Evolutionary conservation across 2,888 invertebrate species (phyloP).

Genomic region (Graphium colonna): DNA sequence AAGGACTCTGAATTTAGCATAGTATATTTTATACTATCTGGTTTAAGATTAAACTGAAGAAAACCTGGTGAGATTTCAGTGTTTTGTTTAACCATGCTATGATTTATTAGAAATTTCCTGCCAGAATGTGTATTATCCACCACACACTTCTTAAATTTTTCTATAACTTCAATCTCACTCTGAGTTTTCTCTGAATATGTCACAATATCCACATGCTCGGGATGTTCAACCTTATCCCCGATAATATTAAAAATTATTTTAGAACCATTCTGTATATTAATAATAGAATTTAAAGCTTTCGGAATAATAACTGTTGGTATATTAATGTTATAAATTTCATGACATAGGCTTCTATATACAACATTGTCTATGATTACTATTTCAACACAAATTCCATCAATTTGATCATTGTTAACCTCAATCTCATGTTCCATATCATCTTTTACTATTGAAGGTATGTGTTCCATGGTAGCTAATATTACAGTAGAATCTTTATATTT

Average conservation of each 20-base stretch:
- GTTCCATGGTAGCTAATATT: constrained; percentile 60
- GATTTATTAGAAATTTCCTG: constrained; percentile 77
- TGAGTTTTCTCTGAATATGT: constrained; percentile 59
- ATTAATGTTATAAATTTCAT: constrained; percentile 61
- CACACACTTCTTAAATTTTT: constrained; percentile 74
- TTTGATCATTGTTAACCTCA: constrained; percentile 41
- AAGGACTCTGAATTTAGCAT: constrained; percentile 74
- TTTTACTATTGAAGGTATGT: constrained; percentile 51
- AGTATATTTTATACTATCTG: constrained; percentile 68
- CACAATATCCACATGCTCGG: constrained; percentile 73
- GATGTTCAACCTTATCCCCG: constrained; percentile 52
- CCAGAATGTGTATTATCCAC: constrained; percentile 68
- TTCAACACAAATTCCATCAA: constrained; percentile 67
- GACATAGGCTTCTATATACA: constrained; percentile 59
- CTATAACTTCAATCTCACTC: constrained; percentile 54
- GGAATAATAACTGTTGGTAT: constrained; percentile 77
- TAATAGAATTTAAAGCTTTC: constrained; percentile 72
- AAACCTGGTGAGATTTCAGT: constrained; percentile 53
- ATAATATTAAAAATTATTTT: constrained; percentile 75
- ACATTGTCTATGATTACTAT: constrained; percentile 62
- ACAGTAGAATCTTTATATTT: constrained; percentile 50
- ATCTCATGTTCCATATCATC: constrained; percentile 43
- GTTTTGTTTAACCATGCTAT: constrained; percentile 70
- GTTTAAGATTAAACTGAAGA: constrained; percentile 64
- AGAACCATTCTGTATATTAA: constrained; percentile 77